Evolutionary conservation across 2,113 vertebrate genomes (phyloP), one percentile per base, ranked within the genome.

Genomic region (Melanerpes formicivorus): DNA sequence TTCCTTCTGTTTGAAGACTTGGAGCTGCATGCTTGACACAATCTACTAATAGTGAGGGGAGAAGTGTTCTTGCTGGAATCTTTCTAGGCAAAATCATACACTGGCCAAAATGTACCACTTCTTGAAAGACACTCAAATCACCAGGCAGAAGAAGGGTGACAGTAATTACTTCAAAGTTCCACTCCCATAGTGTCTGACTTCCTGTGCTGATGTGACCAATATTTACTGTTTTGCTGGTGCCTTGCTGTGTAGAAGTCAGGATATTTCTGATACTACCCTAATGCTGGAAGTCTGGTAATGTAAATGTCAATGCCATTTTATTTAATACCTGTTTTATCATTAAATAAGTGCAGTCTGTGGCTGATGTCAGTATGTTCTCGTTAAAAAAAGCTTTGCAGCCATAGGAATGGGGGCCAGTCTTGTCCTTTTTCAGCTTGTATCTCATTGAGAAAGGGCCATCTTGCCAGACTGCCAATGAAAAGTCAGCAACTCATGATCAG

Each of bases 401-500:
- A 7, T n/a, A 7, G 10, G 40, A 46, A 18, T 4, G 8, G 29
- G 46, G 55, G 56, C 34, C 22, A 56, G 10, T 66, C 18, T 37
- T 62, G 14, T 42, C 32, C 55, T 84, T 19, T 63, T 81, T 80
- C 50, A 76, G 70, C 63, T 18, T 17, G 73, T 56, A 42, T 22
- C 25, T 44, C 27, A 37, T 6, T 34, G 48, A 84, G 42, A 30
- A 69, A 69, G 40, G 62, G 32, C 62, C 0, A 0, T 25, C 56
- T 6, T 50, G 67, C 12, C 40, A 69, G 67, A 9, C 30, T 29
- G 22, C 56, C 22, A 75, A 18, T 1, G 2, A 25, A 67, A 40
- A 71, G 23, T 32, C 37, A 62, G 26, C 32, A 74, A 9, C 14
- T 67, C 25, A 11, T 0, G 0, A 4, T 50, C 18, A 25, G 52